Evolutionary conservation across 2,888 invertebrate genomes (phyloP).

Genomic region (Clanis bilineata): DNA sequence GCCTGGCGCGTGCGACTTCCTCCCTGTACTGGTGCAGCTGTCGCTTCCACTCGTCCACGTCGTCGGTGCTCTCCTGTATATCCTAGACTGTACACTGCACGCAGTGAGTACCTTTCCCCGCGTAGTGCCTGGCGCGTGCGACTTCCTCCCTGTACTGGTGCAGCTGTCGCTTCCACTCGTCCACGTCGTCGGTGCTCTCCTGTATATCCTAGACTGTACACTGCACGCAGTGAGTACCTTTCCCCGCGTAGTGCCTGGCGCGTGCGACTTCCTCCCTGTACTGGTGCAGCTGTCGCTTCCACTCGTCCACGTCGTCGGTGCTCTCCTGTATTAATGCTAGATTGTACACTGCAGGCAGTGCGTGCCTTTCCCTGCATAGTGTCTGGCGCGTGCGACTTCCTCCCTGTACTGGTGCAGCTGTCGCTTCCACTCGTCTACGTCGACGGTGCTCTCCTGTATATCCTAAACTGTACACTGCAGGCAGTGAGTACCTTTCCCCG

Average conservation of each 20-base stretch:
- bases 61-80: no score
- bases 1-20: slow-evolving; percentile 91
- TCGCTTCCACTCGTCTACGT: slow-evolving; percentile 99
- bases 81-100: no score
- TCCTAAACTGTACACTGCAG: background rate
- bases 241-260: slow-evolving; percentile 82
- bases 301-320: slow-evolving; percentile 98
- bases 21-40: no score
- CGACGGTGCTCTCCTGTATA: slow-evolving; percentile 96
- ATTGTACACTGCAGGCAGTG: background rate
- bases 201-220: no score
- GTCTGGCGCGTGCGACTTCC: slow-evolving; percentile 91
- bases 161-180: no score
- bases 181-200: no score
- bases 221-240: slow-evolving; percentile 50
- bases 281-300: slow-evolving; percentile 97
- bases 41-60: no score
- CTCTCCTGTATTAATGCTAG: slow-evolving; percentile 89
- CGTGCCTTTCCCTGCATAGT: slow-evolving; percentile 70
- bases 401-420: slow-evolving; percentile 96
- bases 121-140: no score
- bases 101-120: no score
- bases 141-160: no score
- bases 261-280: slow-evolving; percentile 95
- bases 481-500: slow-evolving; percentile 65